Evolutionary conservation across 2,888 invertebrate species (phyloP).

Genomic region (Lysandra coridon): DNA sequence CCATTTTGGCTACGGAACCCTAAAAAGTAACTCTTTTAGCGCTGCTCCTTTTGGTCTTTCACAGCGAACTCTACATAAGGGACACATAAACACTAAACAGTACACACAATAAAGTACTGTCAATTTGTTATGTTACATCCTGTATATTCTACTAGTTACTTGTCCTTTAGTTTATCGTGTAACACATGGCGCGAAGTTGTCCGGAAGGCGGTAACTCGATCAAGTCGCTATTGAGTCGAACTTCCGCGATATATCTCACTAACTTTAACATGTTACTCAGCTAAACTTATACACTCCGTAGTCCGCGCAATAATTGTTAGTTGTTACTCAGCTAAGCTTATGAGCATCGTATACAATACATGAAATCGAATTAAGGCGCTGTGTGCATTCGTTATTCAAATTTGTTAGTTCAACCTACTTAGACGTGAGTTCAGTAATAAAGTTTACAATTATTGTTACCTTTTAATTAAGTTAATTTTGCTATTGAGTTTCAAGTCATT

Average conservation of each 20-base stretch:
- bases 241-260: slow-evolving; percentile 11
- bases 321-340: slow-evolving; percentile 7
- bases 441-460: not conserved
- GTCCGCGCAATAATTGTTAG: not conserved
- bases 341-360: not conserved
- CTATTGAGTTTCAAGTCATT: not conserved
- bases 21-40: no score
- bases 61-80: no score
- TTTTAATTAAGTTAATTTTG: not conserved
- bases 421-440: not conserved
- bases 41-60: no score
- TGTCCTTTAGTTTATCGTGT: not conserved
- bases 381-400: not conserved
- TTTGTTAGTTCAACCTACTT: not conserved
- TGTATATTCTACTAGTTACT: no score
- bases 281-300: slow-evolving; percentile 18
- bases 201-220: slow-evolving; percentile 21
- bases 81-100: no score
- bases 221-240: slow-evolving; percentile 13
- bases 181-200: slow-evolving; percentile 8
- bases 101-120: no score
- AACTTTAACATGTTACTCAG: slow-evolving; percentile 17
- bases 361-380: not conserved
- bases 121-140: no score
- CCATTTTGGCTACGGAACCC: no score